Conservation (phyloP, 2,113 vertebrate species). For the Psophia crepitans region DNA sequence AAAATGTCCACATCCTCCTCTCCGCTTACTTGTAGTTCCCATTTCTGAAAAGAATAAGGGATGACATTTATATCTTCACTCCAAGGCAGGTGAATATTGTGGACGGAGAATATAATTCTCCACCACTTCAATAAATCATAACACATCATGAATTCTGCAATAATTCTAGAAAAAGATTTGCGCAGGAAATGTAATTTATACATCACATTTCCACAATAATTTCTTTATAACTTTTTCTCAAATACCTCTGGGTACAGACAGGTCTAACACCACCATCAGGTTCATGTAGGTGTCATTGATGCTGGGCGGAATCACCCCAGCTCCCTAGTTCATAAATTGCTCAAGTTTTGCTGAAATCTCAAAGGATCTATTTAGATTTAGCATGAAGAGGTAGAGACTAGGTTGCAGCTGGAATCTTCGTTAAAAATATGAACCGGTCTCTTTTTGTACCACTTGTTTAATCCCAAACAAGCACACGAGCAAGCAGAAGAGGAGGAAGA, state of each 20-base stretch:
- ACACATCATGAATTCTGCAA: neutral
- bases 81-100: neutral
- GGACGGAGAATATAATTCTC: neutral
- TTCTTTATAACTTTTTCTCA: neutral
- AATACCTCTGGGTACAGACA: neutral
- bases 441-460: too few species aligned
- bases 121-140: neutral
- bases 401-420: neutral
- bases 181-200: neutral
- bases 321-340: neutral
- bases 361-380: neutral
- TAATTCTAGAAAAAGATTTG: neutral
- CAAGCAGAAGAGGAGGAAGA: neutral
- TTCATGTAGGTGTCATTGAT: neutral
- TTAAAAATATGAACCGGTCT: neutral
- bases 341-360: neutral
- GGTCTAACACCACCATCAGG: neutral
- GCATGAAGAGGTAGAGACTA: neutral
- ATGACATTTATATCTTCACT: neutral
- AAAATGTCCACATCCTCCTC: neutral
- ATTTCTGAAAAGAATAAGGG: neutral
- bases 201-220: neutral
- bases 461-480: neutral
- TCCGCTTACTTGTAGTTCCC: neutral
- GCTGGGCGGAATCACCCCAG: too few species aligned